A percentile compares a stretch with the other conserved stretches of the same genome.
phyloP scores from a whole-genome alignment of 2,113 vertebrate species.

The Taxidea taxus region DNA sequence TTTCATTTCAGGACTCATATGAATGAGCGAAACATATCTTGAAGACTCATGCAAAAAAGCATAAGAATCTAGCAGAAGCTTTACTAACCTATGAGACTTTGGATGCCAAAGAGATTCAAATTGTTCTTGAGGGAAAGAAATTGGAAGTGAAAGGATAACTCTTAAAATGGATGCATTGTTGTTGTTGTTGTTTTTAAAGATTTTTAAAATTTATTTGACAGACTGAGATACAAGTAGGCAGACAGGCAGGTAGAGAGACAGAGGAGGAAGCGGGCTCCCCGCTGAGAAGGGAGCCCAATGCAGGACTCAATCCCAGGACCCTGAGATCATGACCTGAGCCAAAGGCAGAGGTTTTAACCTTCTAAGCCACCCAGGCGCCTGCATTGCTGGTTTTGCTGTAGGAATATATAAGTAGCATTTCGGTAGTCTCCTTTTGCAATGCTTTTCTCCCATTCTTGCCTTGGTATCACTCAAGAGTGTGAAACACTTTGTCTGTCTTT shows the following conservation, averaged over 20 bases:
- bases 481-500: slow-evolving; percentile 75
- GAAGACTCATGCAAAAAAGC: slow-evolving; percentile 95
- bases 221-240: no score
- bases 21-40: slow-evolving; percentile 93
- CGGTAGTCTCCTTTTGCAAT: slow-evolving; percentile 78
- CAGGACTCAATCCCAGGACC: no score
- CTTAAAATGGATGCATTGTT: slow-evolving; percentile 56
- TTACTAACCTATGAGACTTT: slow-evolving; percentile 95
- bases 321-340: no score
- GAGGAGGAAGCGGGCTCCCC: no score
- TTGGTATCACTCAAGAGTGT: slow-evolving; percentile 68
- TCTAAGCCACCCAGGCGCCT: no score
- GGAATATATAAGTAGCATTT: slow-evolving; percentile 78
- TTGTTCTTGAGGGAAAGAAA: slow-evolving; percentile 95
- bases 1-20: slow-evolving; percentile 91
- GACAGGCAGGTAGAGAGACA: no score
- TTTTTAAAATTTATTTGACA: no score
- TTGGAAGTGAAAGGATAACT: slow-evolving; percentile 90
- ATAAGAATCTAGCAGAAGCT: slow-evolving; percentile 95
- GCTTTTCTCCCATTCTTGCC: slow-evolving; percentile 73
- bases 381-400: slow-evolving; percentile 68
- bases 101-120: slow-evolving; percentile 97
- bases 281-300: no score
- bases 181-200: slow-evolving; percentile 77
- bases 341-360: no score